Conservation (phyloP, 2,888 invertebrate species). For the Nomada ferruginata region DNA sequence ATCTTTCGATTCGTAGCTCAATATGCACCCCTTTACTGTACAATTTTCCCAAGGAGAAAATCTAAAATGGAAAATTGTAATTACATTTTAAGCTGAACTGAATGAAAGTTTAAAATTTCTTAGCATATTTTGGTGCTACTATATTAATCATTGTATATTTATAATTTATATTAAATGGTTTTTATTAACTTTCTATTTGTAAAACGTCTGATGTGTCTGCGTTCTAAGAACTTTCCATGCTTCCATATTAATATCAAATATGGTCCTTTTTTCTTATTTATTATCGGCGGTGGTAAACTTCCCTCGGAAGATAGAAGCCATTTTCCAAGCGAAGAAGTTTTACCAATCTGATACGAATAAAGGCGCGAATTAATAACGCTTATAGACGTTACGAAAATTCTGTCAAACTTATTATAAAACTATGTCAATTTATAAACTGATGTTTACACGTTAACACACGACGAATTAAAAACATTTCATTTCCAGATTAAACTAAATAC, state of each 20-base stretch:
- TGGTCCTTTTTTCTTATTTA: constrained; percentile 44
- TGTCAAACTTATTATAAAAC: not conserved
- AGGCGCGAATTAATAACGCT: constrained; percentile 16
- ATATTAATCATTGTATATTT: constrained; percentile 6
- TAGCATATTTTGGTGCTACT: not conserved
- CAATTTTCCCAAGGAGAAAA: constrained; percentile 86
- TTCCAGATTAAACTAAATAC: not conserved
- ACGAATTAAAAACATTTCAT: not conserved
- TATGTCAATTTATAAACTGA: not conserved
- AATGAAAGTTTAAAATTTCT: not conserved
- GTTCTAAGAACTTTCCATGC: constrained; percentile 86
- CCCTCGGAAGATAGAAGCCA: constrained; percentile 82
- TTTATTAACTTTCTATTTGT: constrained; percentile 76
- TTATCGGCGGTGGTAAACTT: constrained; percentile 69
- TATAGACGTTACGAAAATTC: not conserved
- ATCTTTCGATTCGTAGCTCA: constrained; percentile 86
- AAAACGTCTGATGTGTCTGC: constrained; percentile 86
- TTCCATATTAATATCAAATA: constrained; percentile 87
- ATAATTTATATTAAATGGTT: not conserved
- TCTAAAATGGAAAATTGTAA: constrained; percentile 78
- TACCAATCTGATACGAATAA: constrained; percentile 72
- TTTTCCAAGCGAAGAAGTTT: constrained; percentile 82
- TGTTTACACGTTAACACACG: not conserved
- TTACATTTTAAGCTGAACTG: not conserved
- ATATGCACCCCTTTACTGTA: constrained; percentile 87